These are phyloP conservation scores for Tuta absoluta DNA, from an alignment of 2,888 invertebrate species.

Conservation along the genomic window DNA sequence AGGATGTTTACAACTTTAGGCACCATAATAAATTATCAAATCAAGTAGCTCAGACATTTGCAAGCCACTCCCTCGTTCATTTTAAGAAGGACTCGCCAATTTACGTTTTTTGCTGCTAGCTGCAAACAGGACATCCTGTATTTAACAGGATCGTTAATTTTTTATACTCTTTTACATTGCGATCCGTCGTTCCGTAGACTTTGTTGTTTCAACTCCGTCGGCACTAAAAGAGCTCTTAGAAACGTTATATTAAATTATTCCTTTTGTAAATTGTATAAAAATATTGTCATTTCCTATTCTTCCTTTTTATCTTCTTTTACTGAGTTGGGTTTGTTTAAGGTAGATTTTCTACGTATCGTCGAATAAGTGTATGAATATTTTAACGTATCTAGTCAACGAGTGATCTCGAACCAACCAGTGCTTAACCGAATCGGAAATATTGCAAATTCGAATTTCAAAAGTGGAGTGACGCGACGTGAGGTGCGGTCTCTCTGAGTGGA, in stretches of 20 bases:
- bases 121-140: constrained; percentile 16
- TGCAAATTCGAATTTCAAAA: not conserved
- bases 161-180: constrained; percentile 28
- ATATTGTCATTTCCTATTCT: constrained; percentile 23
- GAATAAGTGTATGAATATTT: constrained; percentile 10
- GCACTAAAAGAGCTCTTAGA: constrained; percentile 23
- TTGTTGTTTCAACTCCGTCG: constrained; percentile 28
- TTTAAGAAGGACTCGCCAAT: not conserved
- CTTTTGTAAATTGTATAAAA: constrained; percentile 25
- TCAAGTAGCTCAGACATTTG: too few species aligned
- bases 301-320: constrained; percentile 16
- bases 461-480: not conserved
- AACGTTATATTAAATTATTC: constrained; percentile 26
- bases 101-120: not conserved
- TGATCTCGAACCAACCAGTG: not conserved
- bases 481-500: constrained; percentile 40
- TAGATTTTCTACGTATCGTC: constrained; percentile 2
- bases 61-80: not conserved
- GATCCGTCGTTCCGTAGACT: constrained; percentile 24
- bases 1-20: too few species aligned
- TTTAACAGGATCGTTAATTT: constrained; percentile 28
- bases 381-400: not conserved
- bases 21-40: too few species aligned
- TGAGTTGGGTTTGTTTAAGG: constrained; percentile 8
- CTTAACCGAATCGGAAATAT: not conserved